Conservation (phyloP, 2,888 invertebrate genomes). For the Gortyna flavago region DNA sequence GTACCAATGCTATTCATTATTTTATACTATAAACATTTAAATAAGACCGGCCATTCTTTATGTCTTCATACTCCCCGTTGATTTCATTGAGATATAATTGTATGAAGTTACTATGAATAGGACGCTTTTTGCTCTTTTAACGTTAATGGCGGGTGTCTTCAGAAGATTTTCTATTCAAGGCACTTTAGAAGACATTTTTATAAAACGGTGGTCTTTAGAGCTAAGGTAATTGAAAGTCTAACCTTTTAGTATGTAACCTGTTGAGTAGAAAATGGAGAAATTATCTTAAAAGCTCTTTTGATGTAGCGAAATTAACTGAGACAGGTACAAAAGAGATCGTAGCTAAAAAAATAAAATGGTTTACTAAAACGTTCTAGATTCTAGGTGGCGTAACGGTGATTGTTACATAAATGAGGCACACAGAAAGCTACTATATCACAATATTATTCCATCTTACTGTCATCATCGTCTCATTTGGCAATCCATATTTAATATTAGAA, state of each 20-base stretch:
- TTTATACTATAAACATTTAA: conserved; percentile 4
- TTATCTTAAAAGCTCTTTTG: conserved; percentile 21
- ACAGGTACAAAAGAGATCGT: not conserved
- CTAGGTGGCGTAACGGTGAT: not conserved
- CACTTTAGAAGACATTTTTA: conserved; percentile 28
- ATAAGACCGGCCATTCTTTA: not conserved
- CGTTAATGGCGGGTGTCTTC: conserved; percentile 7
- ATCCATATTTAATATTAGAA: not conserved
- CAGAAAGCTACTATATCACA: not conserved
- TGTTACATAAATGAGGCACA: not conserved
- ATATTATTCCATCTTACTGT: not conserved
- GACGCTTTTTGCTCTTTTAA: conserved; percentile 11
- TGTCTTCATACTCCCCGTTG: not conserved
- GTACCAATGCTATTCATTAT: not conserved
- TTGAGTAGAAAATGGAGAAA: conserved; percentile 11
- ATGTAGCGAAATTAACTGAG: conserved; percentile 11
- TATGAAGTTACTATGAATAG: conserved; percentile 15
- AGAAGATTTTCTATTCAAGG: conserved; percentile 28
- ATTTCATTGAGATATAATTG: conserved; percentile 27
- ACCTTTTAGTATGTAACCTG: conserved; percentile 22
- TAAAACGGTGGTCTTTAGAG: conserved; percentile 17
- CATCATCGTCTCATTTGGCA: not conserved
- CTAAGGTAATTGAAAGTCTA: conserved; percentile 43
- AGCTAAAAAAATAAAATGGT: not conserved
- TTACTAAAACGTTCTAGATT: not conserved